Base-by-base conservation (phyloP, 2,888 invertebrate species). In the Deilephila elpenor region DNA sequence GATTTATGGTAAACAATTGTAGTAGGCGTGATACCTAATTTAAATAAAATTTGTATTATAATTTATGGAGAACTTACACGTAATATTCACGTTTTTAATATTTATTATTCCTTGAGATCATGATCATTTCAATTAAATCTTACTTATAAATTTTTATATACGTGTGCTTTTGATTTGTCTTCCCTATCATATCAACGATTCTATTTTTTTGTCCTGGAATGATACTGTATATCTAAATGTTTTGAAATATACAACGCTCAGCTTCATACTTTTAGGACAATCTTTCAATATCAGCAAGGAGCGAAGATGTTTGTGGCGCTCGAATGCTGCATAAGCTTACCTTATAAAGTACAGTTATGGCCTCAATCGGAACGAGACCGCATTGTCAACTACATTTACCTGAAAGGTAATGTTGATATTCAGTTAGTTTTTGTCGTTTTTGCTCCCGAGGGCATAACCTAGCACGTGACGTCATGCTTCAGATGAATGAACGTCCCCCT, bases 401-500 rank as follows among this genome's bases (percentile, higher is more conserved):
- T 77, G 72, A 80, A 81, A 82, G 75, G 81, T 80, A 76, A 79
- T 85, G 84, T 87, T 83, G 81, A 84, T 86, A 80, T 83, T 83
- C 80, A 82, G 82, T 85, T 87, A 82, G 82, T 85, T 87, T 86
- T 88, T 87, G 84, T 84, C 78, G 84, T 78, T 86, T 84, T 83
- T 85, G 86, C 83, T 87, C 83, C 81, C 84, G 90, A 90, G 93
- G 92, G 88, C 92, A 91, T 84, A 93, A 93, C 92, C 93, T 89
- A 89, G 88, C 78, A 79, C 83, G 86, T 92, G 92, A 93, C 93
- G 93, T 93, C 92, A 92, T 86, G 84, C 78, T 79, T 83, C 90
- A 89, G 90, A 92, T 93, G 93, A 93, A 93, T 93, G 93, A 91
- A 91, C 90, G 90, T 78, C 87, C 85, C 83, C 88, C 86, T 83